These are phyloP conservation scores for Apocrypta bakeri DNA, from an alignment of 1,140 invertebrate genomes.

Conservation along the genomic window DNA sequence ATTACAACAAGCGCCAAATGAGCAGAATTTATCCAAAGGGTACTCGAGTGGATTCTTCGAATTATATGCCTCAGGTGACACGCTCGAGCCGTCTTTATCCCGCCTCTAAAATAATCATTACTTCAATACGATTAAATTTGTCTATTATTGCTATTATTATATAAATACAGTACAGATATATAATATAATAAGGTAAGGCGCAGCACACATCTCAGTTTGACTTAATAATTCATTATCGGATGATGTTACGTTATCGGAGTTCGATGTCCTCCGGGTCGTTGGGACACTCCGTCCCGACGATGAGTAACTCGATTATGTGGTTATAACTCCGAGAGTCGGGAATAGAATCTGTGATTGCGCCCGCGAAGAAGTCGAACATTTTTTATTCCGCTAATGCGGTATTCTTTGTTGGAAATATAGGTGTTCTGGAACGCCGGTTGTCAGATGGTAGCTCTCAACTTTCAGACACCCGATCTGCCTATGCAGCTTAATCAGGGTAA, in stretches of 20 bases:
- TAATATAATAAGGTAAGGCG: background rate
- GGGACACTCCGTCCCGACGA: background rate
- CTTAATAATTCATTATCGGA: slow-evolving; percentile 17
- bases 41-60: slow-evolving; percentile 84
- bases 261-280: slow-evolving; percentile 30
- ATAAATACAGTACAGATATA: background rate
- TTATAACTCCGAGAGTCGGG: background rate
- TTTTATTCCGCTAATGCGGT: background rate
- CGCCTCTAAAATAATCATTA: background rate
- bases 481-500: slow-evolving; percentile 90
- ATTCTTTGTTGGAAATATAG: slow-evolving; percentile 68
- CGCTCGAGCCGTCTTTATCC: background rate
- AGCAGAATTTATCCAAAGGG: slow-evolving; percentile 86
- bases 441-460: slow-evolving; percentile 88
- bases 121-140: background rate
- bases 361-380: background rate
- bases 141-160: background rate
- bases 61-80: slow-evolving; percentile 83
- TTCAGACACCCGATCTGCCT: slow-evolving; percentile 85
- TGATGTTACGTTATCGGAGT: background rate
- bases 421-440: slow-evolving; percentile 87
- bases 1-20: slow-evolving; percentile 86
- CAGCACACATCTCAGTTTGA: background rate
- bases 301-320: background rate
- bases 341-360: background rate